Evolutionary conservation across 2,888 invertebrate species (phyloP).

Genomic region (Gonocerus acuteangulatus): DNA sequence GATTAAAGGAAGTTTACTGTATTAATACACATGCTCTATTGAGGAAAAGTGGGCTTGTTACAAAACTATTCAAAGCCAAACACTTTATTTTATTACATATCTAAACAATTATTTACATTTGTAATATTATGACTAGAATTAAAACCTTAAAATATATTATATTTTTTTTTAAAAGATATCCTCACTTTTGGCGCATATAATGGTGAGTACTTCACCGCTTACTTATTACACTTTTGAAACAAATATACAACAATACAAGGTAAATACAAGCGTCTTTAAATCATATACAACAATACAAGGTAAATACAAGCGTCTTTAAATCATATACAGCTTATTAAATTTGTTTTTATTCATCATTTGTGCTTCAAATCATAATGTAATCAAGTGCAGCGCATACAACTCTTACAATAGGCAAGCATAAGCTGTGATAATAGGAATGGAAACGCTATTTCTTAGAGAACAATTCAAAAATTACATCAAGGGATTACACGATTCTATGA

Average conservation of each 20-base stretch:
- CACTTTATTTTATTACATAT: neutral
- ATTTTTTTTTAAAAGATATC: neutral
- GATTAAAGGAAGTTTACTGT: too few species aligned
- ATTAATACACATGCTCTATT: too few species aligned
- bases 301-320: slow-evolving; percentile 24
- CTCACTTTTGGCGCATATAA: neutral
- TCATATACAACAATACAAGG: slow-evolving; percentile 19
- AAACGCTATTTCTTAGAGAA: neutral
- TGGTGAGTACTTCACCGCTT: slow-evolving; percentile 5
- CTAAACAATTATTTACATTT: slow-evolving; percentile 20
- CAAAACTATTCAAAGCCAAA: neutral
- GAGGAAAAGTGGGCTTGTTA: neutral
- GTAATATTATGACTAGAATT: slow-evolving; percentile 19
- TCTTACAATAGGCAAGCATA: slow-evolving; percentile 16
- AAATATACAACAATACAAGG: slow-evolving; percentile 19
- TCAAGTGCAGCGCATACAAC: slow-evolving; percentile 17
- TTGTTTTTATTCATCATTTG: neutral
- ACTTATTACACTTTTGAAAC: neutral
- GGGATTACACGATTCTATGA: too few species aligned
- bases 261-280: slow-evolving; percentile 24
- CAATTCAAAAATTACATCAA: too few species aligned
- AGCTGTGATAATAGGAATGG: slow-evolving; percentile 9
- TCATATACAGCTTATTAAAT: neutral
- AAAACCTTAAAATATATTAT: slow-evolving; percentile 17
- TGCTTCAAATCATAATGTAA: slow-evolving; percentile 5